Conservation (phyloP, 1,140 invertebrate species). For the Agrypnia vestita region DNA sequence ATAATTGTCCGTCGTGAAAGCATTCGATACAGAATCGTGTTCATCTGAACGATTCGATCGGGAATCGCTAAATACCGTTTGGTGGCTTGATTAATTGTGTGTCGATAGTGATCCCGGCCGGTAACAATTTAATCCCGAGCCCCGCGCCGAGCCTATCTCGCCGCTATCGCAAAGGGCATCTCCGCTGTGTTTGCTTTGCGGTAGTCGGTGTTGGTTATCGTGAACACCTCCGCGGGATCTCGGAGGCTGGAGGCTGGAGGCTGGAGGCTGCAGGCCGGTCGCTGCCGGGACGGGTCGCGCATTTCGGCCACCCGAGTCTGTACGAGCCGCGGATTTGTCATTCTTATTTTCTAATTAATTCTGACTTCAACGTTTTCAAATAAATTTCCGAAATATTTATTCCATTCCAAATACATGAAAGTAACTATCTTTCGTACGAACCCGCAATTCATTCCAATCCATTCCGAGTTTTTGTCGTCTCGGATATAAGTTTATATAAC, state of each 20-base stretch:
- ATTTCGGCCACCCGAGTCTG: no score
- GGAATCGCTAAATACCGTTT: conserved; percentile 22
- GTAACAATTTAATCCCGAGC: conserved; percentile 45
- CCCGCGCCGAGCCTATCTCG: not conserved
- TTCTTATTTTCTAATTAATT: no score
- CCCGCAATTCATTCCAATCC: no score
- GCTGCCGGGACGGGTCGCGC: not conserved
- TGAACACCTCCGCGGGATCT: conserved; percentile 35
- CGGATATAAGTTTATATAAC: no score
- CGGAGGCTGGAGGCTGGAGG: not conserved
- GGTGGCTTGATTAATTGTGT: conserved; percentile 39
- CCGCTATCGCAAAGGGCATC: conserved; percentile 49
- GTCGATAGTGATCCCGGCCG: conserved; percentile 41
- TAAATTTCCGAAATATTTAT: no score
- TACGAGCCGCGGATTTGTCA: no score
- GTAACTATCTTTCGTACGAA: no score
- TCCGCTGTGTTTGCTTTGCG: conserved; percentile 27
- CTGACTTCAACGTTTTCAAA: no score
- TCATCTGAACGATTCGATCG: not conserved
- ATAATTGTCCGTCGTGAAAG: no score
- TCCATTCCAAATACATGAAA: no score
- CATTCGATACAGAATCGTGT: not conserved
- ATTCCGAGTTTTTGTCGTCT: no score
- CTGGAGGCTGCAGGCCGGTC: not conserved
- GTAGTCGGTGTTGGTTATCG: conserved; percentile 45